Evolutionary conservation across 2,888 invertebrate species (phyloP).

Genomic region (Drosophila eohydei): DNA sequence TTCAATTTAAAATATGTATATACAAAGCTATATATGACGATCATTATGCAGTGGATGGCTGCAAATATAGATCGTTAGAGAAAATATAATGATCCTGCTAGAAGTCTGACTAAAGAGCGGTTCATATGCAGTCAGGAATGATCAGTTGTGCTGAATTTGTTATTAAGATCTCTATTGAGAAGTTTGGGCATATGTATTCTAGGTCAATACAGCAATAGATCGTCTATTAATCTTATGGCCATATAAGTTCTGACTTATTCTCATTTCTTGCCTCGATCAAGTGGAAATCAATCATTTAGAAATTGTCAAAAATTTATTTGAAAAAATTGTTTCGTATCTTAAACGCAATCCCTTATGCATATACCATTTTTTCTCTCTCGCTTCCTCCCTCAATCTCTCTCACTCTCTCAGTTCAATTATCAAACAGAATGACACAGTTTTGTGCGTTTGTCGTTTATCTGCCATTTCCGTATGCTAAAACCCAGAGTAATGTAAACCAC

Average conservation of each 20-base stretch:
- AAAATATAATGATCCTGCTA: not conserved
- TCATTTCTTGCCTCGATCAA: not conserved
- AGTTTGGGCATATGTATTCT: too few species aligned
- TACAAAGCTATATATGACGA: not conserved
- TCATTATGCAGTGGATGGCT: not conserved
- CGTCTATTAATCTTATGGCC: not conserved
- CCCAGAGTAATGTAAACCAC: constrained; percentile 63
- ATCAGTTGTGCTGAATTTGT: too few species aligned
- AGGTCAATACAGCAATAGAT: not conserved
- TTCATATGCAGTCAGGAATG: too few species aligned
- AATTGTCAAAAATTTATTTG: not conserved
- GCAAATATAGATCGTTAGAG: not conserved
- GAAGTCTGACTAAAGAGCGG: not conserved
- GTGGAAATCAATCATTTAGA: not conserved
- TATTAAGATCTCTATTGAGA: too few species aligned
- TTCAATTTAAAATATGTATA: not conserved
- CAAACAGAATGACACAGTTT: constrained; percentile 58
- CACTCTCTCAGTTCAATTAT: not conserved
- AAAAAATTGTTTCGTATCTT: not conserved
- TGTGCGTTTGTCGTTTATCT: constrained; percentile 28
- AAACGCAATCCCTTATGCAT: not conserved
- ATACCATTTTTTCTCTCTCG: not conserved
- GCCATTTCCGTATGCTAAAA: constrained; percentile 57
- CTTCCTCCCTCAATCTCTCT: not conserved
- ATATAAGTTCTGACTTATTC: not conserved